Evolutionary conservation across 2,888 invertebrate species (phyloP).

Genomic region (Erebia palarica): DNA sequence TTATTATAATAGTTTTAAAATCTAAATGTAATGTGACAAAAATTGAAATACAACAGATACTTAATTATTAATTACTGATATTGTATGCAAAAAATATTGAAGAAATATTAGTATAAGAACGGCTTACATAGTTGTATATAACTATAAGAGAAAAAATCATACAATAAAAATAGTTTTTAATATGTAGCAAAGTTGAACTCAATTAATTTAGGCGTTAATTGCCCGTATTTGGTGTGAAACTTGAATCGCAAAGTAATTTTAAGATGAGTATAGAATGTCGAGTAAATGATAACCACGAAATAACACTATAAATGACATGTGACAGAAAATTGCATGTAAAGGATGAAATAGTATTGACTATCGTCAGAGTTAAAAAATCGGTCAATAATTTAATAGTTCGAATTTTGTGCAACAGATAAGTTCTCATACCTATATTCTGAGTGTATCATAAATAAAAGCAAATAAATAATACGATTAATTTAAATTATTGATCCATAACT

Average conservation of each 20-base stretch:
- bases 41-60: slow-evolving; percentile 3
- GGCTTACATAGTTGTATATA: slow-evolving; percentile 17
- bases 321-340: too few relatives aligned
- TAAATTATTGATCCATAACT: too few relatives aligned
- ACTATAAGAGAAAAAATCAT: slow-evolving; percentile 12
- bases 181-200: slow-evolving; percentile 3
- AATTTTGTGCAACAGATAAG: not conserved
- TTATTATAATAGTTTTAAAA: not conserved
- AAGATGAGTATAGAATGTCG: not conserved
- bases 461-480: too few relatives aligned
- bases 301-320: too few relatives aligned
- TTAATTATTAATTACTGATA: slow-evolving; percentile 4
- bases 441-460: not conserved
- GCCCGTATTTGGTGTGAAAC: not conserved
- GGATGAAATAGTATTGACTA: too few relatives aligned
- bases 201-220: slow-evolving; percentile 9
- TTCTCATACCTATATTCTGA: not conserved
- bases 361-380: too few relatives aligned
- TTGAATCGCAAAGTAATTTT: not conserved
- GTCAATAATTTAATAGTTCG: too few relatives aligned
- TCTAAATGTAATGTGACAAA: not conserved
- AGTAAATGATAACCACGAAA: not conserved
- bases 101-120: not conserved
- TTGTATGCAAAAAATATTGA: not conserved
- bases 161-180: slow-evolving; percentile 5